Conservation (phyloP, 1,140 invertebrate species). For the Holcopasites calliopsidis region DNA sequence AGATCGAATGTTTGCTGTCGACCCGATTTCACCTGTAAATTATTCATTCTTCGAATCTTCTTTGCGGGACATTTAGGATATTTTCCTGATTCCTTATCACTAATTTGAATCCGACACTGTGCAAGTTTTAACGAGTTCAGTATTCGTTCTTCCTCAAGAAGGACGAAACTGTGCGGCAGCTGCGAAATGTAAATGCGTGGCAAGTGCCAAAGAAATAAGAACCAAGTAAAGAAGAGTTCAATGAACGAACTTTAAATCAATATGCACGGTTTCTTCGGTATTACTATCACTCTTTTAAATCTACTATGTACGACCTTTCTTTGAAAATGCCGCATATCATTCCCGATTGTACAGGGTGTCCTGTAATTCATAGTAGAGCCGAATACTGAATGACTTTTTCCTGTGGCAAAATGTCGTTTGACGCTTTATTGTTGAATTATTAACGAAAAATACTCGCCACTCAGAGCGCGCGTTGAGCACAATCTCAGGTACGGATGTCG, state of each 20-base stretch:
- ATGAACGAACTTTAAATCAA: conserved; percentile 13
- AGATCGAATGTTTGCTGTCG: neutral
- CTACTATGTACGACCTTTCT: too few species aligned
- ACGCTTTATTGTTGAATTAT: too few species aligned
- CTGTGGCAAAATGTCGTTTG: too few species aligned
- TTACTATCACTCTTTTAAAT: too few species aligned
- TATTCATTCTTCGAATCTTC: conserved; percentile 16
- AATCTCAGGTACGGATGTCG: too few species aligned
- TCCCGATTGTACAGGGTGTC: too few species aligned
- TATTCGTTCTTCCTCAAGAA: conserved; percentile 29
- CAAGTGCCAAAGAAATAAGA: conserved; percentile 2
- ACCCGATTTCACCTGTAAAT: conserved; percentile 3
- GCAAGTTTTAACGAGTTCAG: conserved; percentile 62
- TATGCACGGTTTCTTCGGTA: neutral
- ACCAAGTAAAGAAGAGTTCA: neutral
- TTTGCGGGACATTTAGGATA: conserved; percentile 22
- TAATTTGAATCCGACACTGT: conserved; percentile 32
- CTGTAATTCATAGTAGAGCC: too few species aligned
- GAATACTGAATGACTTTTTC: too few species aligned
- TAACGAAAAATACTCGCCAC: too few species aligned
- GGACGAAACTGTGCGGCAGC: conserved; percentile 33
- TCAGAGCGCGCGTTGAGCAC: too few species aligned
- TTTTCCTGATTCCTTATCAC: conserved; percentile 5
- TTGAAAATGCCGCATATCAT: too few species aligned
- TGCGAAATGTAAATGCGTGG: conserved; percentile 38